Percentiles rank a stretch among this genome's conserved stretches.
These are phyloP conservation scores for Thera britannica DNA, from an alignment of 2,888 invertebrate genomes.

Conservation along the genomic window DNA sequence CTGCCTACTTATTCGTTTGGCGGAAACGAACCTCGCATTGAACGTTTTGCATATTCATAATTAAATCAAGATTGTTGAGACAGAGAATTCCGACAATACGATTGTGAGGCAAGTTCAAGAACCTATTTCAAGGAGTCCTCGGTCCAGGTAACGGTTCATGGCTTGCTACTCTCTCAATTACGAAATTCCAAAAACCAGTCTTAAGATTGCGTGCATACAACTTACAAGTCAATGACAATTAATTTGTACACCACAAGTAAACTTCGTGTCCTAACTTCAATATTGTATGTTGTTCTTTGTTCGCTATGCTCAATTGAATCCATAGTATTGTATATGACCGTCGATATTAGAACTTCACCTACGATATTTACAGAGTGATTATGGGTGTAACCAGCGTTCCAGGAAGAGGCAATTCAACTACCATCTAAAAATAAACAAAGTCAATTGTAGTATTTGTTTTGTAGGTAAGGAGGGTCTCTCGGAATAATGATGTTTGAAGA, in stretches of 20 bases:
- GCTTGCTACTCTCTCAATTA: slow-evolving; percentile 10
- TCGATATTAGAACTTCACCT: slow-evolving; percentile 47
- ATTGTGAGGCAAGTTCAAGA: slow-evolving; percentile 27
- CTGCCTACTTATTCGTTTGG: slow-evolving; percentile 80
- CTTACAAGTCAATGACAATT: slow-evolving; percentile 20
- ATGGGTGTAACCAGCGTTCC: slow-evolving; percentile 71
- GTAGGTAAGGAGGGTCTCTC: slow-evolving; percentile 67
- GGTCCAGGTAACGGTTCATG: slow-evolving; percentile 1
- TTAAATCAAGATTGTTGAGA: slow-evolving; percentile 41
- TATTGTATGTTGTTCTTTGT: slow-evolving; percentile 27
- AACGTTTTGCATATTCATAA: slow-evolving; percentile 65
- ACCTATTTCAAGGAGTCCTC: slow-evolving; percentile 25
- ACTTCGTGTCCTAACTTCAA: slow-evolving; percentile 19
- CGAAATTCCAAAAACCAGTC: slow-evolving; percentile 13
- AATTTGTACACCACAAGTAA: slow-evolving; percentile 26
- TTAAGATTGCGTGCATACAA: slow-evolving; percentile 6
- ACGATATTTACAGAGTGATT: slow-evolving; percentile 72
- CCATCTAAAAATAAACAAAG: slow-evolving; percentile 78
- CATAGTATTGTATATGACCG: slow-evolving; percentile 33
- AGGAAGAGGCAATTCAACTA: slow-evolving; percentile 75
- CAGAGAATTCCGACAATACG: slow-evolving; percentile 29
- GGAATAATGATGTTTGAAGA: slow-evolving; percentile 74
- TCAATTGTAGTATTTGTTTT: slow-evolving; percentile 75
- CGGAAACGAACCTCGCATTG: slow-evolving; percentile 78
- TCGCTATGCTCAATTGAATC: slow-evolving; percentile 26